Conservation (phyloP, 2,888 invertebrate genomes). For the Octonoba sinensis region DNA sequence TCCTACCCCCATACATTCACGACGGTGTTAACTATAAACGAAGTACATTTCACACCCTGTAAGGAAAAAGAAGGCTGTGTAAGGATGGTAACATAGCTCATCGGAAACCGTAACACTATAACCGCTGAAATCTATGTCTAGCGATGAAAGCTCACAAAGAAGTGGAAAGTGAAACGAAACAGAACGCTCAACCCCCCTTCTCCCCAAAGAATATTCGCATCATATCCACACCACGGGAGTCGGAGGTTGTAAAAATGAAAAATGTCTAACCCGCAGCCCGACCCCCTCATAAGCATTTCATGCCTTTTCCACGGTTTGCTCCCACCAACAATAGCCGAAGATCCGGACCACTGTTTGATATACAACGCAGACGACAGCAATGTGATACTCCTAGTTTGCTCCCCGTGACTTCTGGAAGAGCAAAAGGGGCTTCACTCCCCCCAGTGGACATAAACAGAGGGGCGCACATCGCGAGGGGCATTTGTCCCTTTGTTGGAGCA, state of each 20-base stretch:
- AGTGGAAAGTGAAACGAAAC: slow-evolving; percentile 2
- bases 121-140: no score
- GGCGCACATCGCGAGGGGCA: slow-evolving; percentile 10
- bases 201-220: slow-evolving; percentile 14
- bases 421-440: slow-evolving; percentile 18
- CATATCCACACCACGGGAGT: slow-evolving; percentile 24
- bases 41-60: no score
- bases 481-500: slow-evolving; percentile 47
- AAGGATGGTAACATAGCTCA: no score
- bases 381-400: slow-evolving; percentile 43
- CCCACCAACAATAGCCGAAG: slow-evolving; percentile 32
- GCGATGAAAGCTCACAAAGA: no score
- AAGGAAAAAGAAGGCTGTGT: no score
- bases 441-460: slow-evolving; percentile 2
- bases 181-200: slow-evolving; percentile 4
- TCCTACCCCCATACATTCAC: no score
- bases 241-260: slow-evolving; percentile 22
- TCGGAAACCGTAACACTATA: no score
- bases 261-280: slow-evolving; percentile 36
- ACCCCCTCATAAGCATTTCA: slow-evolving; percentile 53
- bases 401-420: slow-evolving; percentile 10
- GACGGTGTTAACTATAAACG: no score
- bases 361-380: slow-evolving; percentile 19
- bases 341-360: slow-evolving; percentile 15
- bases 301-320: slow-evolving; percentile 47